Base-by-base conservation (phyloP, 2,797 vertebrate genomes). In the Dendrocincla fuliginosa region DNA sequence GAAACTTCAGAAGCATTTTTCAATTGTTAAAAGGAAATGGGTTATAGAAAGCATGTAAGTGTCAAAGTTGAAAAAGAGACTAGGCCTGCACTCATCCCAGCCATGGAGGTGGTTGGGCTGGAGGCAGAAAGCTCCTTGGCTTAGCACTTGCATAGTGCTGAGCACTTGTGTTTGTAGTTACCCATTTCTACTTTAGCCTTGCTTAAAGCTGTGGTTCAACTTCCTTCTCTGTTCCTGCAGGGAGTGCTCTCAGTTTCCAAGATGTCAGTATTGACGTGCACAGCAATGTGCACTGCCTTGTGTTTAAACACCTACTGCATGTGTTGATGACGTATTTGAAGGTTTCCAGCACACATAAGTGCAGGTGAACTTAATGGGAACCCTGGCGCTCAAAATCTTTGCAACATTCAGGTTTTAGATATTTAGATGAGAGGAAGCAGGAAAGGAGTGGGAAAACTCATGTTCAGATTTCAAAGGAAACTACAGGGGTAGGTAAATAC, bases 81-180 rank as follows among this genome's bases (percentile, higher is more conserved):
- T 12, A 55, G 30, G 24, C 28, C 8, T 17, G 41, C 24, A 42
- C 13, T 52, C 44, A 41, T 25, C 44, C 18, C 42, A 44, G 39
- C 25, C 20, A 7, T 5, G 6, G 47, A 49, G 4, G 19, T 44
- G 39, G 25, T 9, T 24, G 19, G 5, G 11, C 0, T 68, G 49
- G 33, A 42, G 32, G 46, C n/a, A 56, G 37, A 47, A 32, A 37
- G 10, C 42, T 70, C 47, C n/a, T 78, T 74, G 49, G 16, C 46
- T 55, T 39, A 35, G 20, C 2, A 2, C 32, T 68, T 41, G 19
- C 32, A 6, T 13, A 32, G 23, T 56, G 53, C 63, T 63, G 30
- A 37, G 27, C 9, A 17, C 59, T 47, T 20, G 3, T 0, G 0
- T 13, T 5, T 35, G 37, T 35, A 30, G 22, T 57, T 60, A 17